Conservation (phyloP, 1,140 invertebrate genomes). For the Artemia franciscana region DNA sequence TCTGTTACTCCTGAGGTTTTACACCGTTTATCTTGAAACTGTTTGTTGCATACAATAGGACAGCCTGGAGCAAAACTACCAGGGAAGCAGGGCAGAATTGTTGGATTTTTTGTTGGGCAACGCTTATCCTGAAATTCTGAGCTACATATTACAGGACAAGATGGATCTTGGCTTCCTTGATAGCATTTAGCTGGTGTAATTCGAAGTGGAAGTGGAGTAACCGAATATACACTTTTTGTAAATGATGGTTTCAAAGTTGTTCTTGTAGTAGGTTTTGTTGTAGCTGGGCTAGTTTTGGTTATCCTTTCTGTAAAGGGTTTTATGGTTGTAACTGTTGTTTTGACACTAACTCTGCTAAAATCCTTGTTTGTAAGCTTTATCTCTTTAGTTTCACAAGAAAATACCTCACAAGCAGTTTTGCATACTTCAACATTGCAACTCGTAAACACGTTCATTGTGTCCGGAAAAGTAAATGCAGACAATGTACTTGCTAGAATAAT, state of each 20-base stretch:
- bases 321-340: too few species aligned
- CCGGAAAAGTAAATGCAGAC: constrained; percentile 20
- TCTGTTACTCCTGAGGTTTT: not conserved
- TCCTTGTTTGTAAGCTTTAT: too few species aligned
- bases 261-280: not conserved
- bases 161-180: constrained; percentile 6
- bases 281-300: not conserved
- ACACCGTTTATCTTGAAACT: not conserved
- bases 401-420: constrained; percentile 15
- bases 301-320: too few species aligned
- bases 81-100: not conserved
- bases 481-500: constrained; percentile 17
- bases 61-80: not conserved
- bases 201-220: not conserved
- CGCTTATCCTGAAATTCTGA: not conserved
- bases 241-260: not conserved
- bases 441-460: constrained; percentile 19
- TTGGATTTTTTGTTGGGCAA: too few species aligned
- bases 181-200: constrained; percentile 6
- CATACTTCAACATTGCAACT: constrained; percentile 21
- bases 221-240: not conserved
- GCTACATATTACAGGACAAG: not conserved
- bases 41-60: not conserved
- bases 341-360: too few species aligned
- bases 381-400: constrained; percentile 5